phyloP scores from a whole-genome alignment of 2,113 vertebrate genomes.

The Naja naja region DNA sequence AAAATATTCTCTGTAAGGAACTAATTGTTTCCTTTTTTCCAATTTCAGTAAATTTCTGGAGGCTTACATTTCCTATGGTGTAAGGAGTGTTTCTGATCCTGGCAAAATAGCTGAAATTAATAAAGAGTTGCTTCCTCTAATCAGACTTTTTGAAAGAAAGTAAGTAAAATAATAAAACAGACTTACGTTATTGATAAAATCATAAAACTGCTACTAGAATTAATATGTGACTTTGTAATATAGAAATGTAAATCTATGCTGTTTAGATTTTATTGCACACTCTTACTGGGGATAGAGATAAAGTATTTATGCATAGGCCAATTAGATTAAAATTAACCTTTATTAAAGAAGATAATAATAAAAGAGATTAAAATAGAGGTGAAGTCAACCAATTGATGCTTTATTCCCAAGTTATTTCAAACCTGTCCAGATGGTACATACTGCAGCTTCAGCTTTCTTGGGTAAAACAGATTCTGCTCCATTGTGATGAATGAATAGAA shows the following conservation, averaged over 20 bases:
- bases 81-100: conserved; percentile 55
- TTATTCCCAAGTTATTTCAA: not conserved
- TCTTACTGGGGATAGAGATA: not conserved
- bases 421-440: not conserved
- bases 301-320: not conserved
- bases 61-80: conserved; percentile 75
- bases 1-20: not conserved
- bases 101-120: conserved; percentile 67
- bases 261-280: not conserved
- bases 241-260: not conserved
- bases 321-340: not conserved
- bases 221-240: not conserved
- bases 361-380: not conserved
- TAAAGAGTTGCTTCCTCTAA: conserved; percentile 77
- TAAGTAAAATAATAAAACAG: conserved; percentile 62
- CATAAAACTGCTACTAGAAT: not conserved
- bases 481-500: not conserved
- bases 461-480: not conserved
- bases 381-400: not conserved
- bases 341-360: not conserved
- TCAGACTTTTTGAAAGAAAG: conserved; percentile 89
- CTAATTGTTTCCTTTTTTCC: conserved; percentile 23
- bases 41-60: conserved; percentile 76
- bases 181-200: not conserved
- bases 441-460: not conserved